Evolutionary conservation across 1,140 invertebrate genomes (phyloP), one percentile per base, ranked within the genome.

Genomic region (Zaprionus gabonicus): DNA sequence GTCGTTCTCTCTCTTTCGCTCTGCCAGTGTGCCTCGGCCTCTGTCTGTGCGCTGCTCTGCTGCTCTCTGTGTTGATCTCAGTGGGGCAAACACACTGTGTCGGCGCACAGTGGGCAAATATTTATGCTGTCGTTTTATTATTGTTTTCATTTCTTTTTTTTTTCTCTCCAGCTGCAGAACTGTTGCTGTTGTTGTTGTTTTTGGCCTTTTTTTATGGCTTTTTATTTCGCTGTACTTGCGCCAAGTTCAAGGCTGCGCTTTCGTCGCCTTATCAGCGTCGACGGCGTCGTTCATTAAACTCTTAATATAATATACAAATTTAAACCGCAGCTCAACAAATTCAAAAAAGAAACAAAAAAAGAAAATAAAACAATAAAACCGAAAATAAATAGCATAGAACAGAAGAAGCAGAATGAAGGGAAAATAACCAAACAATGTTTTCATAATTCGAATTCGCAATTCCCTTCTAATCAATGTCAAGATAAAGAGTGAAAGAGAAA

Each of bases 171-270:
- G 80, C 83, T 86, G 83, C 75, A 57, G 53, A 38, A 64, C 41
- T 20, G 15, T 62, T 73, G 31, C 57, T 69, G 58, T 71, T 59
- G 23, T 70, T 80, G 51, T 67, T 70, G 38, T 55, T 87, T 58
- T 87, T 87, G 82, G 63, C 38, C 38, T 70, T 86, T 65, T 65
- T 68, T 44, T 59, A 44, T 51, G 65, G 67, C 31, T 70, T n/a
- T 49, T 49, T 49, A n/a, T 20, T 31, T 38, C n/a, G 36, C 44
- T 38, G 28, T 57, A 58, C 69, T 62, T 70, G 36, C 58, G 46
- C 55, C 80, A 88, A 87, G 83, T 87, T 87, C 83, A 87, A 87
- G 83, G 83, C 84, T 87, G 71, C 49, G 84, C 84, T 76, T 76
- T 76, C 73, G 71, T 62, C 41, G 64, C 31, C 63, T 87, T 87